These are phyloP conservation scores for Sialis fuliginosa DNA, from an alignment of 2,888 invertebrate species.

Conservation along the genomic window DNA sequence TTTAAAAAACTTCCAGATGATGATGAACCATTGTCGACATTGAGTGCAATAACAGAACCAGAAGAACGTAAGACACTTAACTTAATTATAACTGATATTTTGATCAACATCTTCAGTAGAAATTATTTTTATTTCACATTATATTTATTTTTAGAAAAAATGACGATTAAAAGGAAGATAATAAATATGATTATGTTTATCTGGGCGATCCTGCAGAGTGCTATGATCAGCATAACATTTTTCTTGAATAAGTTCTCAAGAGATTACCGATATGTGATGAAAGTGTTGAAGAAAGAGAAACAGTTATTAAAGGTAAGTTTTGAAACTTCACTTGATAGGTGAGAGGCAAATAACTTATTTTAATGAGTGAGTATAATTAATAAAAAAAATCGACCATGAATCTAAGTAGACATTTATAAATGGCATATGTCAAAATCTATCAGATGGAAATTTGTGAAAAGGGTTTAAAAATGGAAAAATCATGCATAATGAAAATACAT, in stretches of 20 bases:
- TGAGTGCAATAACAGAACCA: conserved; percentile 8
- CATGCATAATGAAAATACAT: too few species aligned
- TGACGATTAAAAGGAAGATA: conserved; percentile 32
- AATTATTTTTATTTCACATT: neutral
- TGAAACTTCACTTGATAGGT: too few species aligned
- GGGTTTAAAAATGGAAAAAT: too few species aligned
- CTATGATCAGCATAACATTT: conserved; percentile 64
- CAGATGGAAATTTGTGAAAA: too few species aligned
- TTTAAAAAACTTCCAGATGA: conserved; percentile 5
- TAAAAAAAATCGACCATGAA: too few species aligned
- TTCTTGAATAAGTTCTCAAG: conserved; percentile 75
- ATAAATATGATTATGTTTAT: conserved; percentile 35
- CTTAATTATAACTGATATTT: too few species aligned
- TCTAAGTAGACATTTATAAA: too few species aligned
- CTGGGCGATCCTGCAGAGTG: conserved; percentile 56
- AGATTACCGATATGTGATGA: conserved; percentile 89
- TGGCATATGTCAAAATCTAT: too few species aligned
- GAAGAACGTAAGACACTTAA: conserved; percentile 5
- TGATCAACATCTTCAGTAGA: too few species aligned
- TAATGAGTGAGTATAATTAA: too few species aligned
- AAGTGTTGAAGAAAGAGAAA: conserved; percentile 76
- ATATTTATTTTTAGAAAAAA: conserved; percentile 17
- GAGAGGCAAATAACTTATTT: too few species aligned
- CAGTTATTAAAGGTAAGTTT: conserved; percentile 58
- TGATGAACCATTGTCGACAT: conserved; percentile 8